Conservation (phyloP, 2,113 vertebrate species). For the Prionailurus viverrinus region DNA sequence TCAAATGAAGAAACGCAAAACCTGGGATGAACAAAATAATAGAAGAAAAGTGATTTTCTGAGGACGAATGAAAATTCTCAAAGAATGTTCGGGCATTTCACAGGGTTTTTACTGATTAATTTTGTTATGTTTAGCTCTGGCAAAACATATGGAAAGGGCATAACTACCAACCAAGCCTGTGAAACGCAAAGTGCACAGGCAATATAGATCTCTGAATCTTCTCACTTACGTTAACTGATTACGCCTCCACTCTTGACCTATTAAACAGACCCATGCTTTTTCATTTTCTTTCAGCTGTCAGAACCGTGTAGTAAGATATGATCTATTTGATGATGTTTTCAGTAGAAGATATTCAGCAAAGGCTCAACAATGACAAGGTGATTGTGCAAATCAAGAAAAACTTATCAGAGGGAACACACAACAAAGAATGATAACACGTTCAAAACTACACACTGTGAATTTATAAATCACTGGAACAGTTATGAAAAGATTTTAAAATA, state of each 20-base stretch:
- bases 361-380: constrained; percentile 1
- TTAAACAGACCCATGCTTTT: background rate
- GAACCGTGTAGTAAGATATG: background rate
- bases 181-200: background rate
- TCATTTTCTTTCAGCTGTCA: constrained; percentile 34
- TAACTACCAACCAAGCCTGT: background rate
- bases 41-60: background rate
- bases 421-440: background rate
- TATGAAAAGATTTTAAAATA: background rate
- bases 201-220: background rate
- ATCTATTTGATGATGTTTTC: constrained; percentile 45
- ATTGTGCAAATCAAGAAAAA: constrained; percentile 26
- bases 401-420: background rate
- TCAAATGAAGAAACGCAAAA: constrained; percentile 35
- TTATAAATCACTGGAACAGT: background rate
- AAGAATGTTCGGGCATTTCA: background rate
- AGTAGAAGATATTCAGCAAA: constrained; percentile 7
- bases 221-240: background rate
- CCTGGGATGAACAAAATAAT: background rate
- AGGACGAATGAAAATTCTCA: background rate
- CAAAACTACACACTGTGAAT: background rate
- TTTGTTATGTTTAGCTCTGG: background rate
- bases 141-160: background rate
- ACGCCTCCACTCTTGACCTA: background rate
- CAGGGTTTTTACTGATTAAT: background rate